phyloP scores from a whole-genome alignment of 1,140 invertebrate genomes.

The Eriocheir sinensis region DNA sequence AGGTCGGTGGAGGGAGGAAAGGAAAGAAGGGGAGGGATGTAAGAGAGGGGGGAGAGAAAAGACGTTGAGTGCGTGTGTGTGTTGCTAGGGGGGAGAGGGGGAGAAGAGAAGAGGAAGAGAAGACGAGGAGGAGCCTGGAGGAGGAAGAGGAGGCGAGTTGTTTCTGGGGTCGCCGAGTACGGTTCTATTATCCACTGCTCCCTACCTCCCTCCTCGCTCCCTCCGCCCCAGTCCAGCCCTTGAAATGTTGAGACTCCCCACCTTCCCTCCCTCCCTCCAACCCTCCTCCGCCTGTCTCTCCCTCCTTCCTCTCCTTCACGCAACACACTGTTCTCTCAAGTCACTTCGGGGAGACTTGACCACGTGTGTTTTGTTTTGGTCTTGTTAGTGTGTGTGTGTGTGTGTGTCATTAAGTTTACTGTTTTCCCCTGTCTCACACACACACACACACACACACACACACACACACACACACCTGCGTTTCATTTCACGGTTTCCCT shows the following conservation, averaged over 20 bases:
- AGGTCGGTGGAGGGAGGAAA: neutral
- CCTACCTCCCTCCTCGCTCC: neutral
- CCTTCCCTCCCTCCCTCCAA: neutral
- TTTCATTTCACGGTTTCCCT: neutral
- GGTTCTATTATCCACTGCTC: neutral
- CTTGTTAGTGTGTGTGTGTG: too few relatives aligned
- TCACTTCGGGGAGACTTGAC: too few relatives aligned
- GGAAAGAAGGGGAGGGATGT: neutral
- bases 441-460: conserved; percentile 36
- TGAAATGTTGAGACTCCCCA: neutral
- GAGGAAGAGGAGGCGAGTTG: neutral
- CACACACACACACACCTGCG: neutral
- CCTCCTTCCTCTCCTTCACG: too few relatives aligned
- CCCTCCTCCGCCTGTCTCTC: neutral
- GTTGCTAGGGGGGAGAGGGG: too few relatives aligned
- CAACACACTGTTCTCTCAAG: too few relatives aligned
- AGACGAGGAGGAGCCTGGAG: neutral
- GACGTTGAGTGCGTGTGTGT: neutral
- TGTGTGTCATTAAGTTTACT: too few relatives aligned
- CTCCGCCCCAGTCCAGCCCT: neutral
- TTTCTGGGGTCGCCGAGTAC: neutral
- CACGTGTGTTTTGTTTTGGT: too few relatives aligned
- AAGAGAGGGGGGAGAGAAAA: neutral
- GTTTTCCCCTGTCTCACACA: neutral
- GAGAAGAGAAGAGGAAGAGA: too few relatives aligned